Evolutionary conservation across 2,113 vertebrate species (phyloP), one percentile per base, ranked within the genome.

Genomic region (Nothoprocta perdicaria): DNA sequence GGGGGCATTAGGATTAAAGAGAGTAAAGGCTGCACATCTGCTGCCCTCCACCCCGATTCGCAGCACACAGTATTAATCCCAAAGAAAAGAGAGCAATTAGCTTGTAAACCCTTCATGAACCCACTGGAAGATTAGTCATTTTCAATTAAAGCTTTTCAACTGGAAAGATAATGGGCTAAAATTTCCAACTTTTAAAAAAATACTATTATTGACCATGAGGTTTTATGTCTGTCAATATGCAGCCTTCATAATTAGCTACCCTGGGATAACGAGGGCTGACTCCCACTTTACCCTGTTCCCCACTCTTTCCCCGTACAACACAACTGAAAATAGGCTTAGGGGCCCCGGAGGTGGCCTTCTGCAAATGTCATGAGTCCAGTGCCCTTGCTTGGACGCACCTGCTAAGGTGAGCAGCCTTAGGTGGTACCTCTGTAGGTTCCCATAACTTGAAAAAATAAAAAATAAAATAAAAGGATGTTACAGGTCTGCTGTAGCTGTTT

Each of bases 61-160:
- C 80, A 89, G 76, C 95, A 86, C 77, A 43, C 57, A 81, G 76
- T 83, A 88, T 94, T 93, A 96, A 95, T 95, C 92, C 89, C 81
- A 45, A 94, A 92, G 88, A 95, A 90, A 95, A 95, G 81, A 90
- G 74, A 94, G 67, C 91, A 94, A 89, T 96, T 95, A 96, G 92
- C 95, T 95, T 92, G 94, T 95, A 95, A 96, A 96, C 92, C 93
- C 79, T 92, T 95, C 79, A 67, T 87, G 92, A 93, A 93, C 92
- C 61, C 84, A 77, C 73, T 94, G 86, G 87, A 97, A 96, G 94
- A 96, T 97, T 95, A 94, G 80, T 95, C 84, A 92, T 95, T 96
- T 96, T 97, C 95, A 96, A 96, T 95, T 95, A 97, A 95, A 94
- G 92, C 87, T 93, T 95, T 97, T 95, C 84, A 94, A 60, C 95